Percentiles rank a stretch among this genome's conserved stretches.
Evolutionary conservation across 2,113 vertebrate species (phyloP).

Genomic region (Gopherus flavomarginatus): DNA sequence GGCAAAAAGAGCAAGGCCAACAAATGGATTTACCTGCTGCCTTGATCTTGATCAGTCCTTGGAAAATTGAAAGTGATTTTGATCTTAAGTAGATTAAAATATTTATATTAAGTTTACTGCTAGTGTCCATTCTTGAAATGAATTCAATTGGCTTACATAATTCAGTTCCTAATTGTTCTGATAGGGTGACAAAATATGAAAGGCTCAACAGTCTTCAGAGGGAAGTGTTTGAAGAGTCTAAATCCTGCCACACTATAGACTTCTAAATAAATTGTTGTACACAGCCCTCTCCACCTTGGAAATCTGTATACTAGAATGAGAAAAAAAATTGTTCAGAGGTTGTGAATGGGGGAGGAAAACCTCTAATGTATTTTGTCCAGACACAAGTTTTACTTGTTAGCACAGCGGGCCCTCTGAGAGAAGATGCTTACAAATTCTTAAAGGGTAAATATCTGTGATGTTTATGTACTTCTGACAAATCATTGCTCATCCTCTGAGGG

Average conservation of each 20-base stretch:
- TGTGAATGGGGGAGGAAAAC: not conserved
- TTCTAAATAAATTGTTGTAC: not conserved
- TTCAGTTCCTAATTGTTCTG: not conserved
- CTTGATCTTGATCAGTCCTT: not conserved
- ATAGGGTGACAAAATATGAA: not conserved
- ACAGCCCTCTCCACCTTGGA: not conserved
- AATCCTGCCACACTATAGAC: rapidly evolving
- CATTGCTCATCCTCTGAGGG: not conserved
- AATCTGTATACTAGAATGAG: not conserved
- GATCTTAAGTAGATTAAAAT: not conserved
- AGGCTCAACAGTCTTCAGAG: not conserved
- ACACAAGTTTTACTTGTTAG: not conserved
- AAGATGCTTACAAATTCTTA: not conserved
- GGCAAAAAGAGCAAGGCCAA: not conserved
- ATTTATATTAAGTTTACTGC: not conserved
- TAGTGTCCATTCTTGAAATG: not conserved
- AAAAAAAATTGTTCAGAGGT: not conserved
- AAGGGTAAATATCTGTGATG: not conserved
- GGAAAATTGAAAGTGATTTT: not conserved
- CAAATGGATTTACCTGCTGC: not conserved
- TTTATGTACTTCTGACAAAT: not conserved
- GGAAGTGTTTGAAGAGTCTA: not conserved
- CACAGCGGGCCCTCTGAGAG: not conserved
- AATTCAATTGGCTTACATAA: not conserved
- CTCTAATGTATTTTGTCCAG: not conserved